These are phyloP conservation scores for Sula dactylatra DNA, from an alignment of 2,113 vertebrate genomes.

Conservation along the genomic window DNA sequence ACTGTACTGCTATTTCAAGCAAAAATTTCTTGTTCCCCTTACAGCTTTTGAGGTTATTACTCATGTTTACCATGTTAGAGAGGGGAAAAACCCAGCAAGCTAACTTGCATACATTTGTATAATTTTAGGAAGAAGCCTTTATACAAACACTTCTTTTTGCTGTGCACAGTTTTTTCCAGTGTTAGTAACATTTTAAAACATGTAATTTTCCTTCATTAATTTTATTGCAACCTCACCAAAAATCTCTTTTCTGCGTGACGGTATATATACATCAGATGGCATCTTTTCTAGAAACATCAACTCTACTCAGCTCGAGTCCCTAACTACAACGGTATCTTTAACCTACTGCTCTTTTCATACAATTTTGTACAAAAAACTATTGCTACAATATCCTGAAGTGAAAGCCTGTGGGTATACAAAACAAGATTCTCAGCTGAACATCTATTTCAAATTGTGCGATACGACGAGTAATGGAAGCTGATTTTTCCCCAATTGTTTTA, in stretches of 20 bases:
- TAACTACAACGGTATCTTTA: neutral
- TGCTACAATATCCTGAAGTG: neutral
- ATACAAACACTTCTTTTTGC: conserved; percentile 30
- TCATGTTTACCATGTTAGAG: conserved; percentile 56
- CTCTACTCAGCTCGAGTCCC: neutral
- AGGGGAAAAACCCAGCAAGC: conserved; percentile 10
- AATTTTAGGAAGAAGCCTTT: conserved; percentile 40
- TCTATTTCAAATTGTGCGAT: neutral
- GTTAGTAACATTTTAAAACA: neutral
- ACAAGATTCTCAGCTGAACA: neutral
- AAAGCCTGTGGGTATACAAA: neutral
- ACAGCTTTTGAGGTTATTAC: conserved; percentile 66
- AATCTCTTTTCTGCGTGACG: neutral
- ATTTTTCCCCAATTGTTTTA: neutral
- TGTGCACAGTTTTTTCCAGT: conserved; percentile 11
- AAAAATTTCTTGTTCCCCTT: conserved; percentile 39
- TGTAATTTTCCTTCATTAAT: conserved; percentile 45
- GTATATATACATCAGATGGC: neutral
- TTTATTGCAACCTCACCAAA: neutral
- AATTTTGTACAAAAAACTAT: neutral
- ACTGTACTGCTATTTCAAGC: conserved; percentile 10
- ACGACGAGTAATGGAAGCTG: neutral
- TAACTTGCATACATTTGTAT: neutral
- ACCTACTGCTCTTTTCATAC: neutral
- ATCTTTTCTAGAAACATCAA: neutral